A percentile compares a stretch with the other conserved stretches of the same genome.
phyloP scores from a whole-genome alignment of 2,888 invertebrate genomes.

The Ormyrus labotus region DNA sequence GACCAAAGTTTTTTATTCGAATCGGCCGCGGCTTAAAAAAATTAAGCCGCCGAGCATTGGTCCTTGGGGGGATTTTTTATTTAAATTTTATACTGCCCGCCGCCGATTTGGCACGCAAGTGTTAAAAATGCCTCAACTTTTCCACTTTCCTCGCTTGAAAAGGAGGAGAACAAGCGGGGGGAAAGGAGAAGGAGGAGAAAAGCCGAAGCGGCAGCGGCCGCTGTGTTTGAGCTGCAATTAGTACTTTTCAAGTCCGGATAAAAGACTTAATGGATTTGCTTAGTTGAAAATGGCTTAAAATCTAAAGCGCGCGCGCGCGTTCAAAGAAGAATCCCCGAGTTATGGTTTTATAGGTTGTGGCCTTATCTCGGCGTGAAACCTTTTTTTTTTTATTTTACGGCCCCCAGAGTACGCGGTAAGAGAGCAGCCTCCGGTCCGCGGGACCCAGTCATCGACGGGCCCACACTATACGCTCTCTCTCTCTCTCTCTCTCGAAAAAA shows the following conservation, averaged over 20 bases:
- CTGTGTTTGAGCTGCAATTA: conserved; percentile 54
- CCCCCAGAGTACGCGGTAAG: conserved; percentile 2
- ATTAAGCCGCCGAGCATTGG: not conserved
- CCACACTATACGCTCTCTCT: conserved; percentile 19
- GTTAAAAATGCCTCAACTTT: conserved; percentile 20
- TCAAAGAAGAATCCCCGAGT: conserved; percentile 24
- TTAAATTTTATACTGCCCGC: not conserved
- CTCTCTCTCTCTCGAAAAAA: conserved; percentile 42
- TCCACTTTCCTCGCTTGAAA: not conserved
- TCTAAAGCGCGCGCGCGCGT: not conserved
- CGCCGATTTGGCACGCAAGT: conserved; percentile 14
- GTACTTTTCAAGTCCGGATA: conserved; percentile 42
- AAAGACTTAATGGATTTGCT: conserved; percentile 56
- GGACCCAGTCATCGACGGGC: conserved; percentile 48
- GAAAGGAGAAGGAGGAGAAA: too few species aligned
- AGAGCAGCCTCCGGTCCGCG: conserved; percentile 5
- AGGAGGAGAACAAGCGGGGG: too few species aligned
- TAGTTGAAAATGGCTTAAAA: conserved; percentile 42
- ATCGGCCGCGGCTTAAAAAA: not conserved
- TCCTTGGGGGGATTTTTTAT: not conserved
- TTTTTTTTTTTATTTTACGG: conserved; percentile 35
- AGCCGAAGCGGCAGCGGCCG: not conserved
- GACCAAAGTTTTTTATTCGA: not conserved
- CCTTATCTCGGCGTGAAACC: conserved; percentile 49
- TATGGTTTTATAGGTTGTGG: conserved; percentile 55